Evolutionary conservation across 1,140 invertebrate species (phyloP), one percentile per base, ranked within the genome.

Genomic region (Zaprionus vittiger): DNA sequence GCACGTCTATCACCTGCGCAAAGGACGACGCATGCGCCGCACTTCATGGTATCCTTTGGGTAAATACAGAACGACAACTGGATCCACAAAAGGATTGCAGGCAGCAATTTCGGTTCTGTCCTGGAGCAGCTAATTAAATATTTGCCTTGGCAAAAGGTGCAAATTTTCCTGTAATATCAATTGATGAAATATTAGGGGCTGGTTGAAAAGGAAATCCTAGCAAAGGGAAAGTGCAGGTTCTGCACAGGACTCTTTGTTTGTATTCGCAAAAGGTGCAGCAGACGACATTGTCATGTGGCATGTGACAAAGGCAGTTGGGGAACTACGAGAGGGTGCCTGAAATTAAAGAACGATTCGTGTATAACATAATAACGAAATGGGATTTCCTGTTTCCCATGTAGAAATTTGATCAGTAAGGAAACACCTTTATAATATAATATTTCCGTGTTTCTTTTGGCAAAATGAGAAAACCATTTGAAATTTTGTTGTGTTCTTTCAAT

Each of bases 121-220:
- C 47, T 44, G 26, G 17, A 56, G 61, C 85, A 90, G 86, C 85
- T 90, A 86, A 90, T 90, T 78, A 85, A 90, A 90, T 90, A 90
- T 90, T 90, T 90, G 77, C 81, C 26, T 71, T 84, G 68, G 49
- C 24, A 9, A 90, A 90, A 90, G 86, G 85, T 90, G 85, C 85
- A 90, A 89, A 84, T 77, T 73, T 61, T 11, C 1, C 70, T 22
- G 31, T 63, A 80, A 79, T 81, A 81, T 49, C 70, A 34, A 78
- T 75, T 84, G 59, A 79, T 89, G 70, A 49, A 73, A 73, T 63
- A 78, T 73, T 81, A 68, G 69, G 81, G 83, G 83, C 83, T 76
- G 81, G 85, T 90, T 80, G 38, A 74, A 34, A 44, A 75, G 74
- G 77, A 89, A 76, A 55, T 75, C 37, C 31, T 34, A 2, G 60